These are phyloP conservation scores for Monopis laevigella DNA, from an alignment of 2,888 invertebrate species.

Conservation along the genomic window DNA sequence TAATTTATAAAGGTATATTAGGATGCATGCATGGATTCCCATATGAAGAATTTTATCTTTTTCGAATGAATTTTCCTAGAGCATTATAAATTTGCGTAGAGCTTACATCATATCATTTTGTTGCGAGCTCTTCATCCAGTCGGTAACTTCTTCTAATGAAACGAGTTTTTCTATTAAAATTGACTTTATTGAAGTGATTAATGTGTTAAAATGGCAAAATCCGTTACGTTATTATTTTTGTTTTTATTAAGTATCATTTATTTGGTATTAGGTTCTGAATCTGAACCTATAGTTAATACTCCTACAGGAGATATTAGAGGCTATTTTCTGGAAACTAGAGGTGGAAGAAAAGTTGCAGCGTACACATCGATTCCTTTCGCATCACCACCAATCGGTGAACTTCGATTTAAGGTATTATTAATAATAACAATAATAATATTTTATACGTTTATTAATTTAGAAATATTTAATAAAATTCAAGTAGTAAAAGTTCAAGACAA, in stretches of 20 bases:
- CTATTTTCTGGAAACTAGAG: conserved; percentile 59
- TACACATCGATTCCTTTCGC: conserved; percentile 75
- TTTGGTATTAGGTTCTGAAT: background rate
- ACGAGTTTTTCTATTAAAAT: background rate
- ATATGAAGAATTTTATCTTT: background rate
- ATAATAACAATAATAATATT: no score
- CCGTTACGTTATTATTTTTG: no score
- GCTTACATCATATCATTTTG: background rate
- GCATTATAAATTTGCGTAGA: conserved; percentile 4
- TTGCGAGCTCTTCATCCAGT: conserved; percentile 5
- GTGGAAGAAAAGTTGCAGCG: conserved; percentile 65
- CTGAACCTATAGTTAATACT: conserved; percentile 27
- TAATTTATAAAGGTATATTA: no score
- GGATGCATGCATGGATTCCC: no score
- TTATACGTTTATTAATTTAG: no score
- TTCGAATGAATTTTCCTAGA: background rate
- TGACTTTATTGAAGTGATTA: background rate
- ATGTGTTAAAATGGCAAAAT: background rate
- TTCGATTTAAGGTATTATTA: conserved; percentile 76
- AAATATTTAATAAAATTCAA: no score
- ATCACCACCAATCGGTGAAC: conserved; percentile 65
- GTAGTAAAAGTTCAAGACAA: no score
- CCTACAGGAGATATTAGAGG: conserved; percentile 65
- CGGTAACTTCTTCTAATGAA: background rate
- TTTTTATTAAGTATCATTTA: background rate